Evolutionary conservation across 2,797 vertebrate species (phyloP).

Genomic region (Ctenopoma kingsleyae): DNA sequence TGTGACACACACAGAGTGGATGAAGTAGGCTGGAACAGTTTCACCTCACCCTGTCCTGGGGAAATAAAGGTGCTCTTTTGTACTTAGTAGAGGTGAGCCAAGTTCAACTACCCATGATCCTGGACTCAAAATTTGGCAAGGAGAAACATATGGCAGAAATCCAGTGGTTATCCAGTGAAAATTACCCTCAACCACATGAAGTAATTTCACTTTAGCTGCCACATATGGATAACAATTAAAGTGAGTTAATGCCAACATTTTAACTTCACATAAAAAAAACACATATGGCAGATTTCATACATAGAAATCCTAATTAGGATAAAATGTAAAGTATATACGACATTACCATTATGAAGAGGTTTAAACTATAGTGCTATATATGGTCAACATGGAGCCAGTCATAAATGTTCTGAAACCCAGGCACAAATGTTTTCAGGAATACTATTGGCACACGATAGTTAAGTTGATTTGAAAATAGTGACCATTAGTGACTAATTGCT

Average conservation of each 20-base stretch:
- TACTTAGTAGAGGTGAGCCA: not conserved
- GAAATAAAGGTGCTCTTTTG: not conserved
- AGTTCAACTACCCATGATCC: constrained; percentile 1
- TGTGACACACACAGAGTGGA: too few species aligned
- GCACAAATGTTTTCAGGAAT: too few species aligned
- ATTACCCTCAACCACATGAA: not conserved
- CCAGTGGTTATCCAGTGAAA: not conserved
- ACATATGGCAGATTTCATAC: not conserved
- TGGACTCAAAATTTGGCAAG: not conserved
- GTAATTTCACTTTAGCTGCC: not conserved
- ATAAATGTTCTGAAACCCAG: too few species aligned
- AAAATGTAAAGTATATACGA: too few species aligned
- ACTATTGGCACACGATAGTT: too few species aligned
- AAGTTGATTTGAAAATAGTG: too few species aligned
- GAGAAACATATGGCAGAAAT: too few species aligned
- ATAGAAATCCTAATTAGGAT: not conserved
- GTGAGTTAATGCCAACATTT: not conserved
- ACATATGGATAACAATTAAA: not conserved
- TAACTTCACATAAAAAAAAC: not conserved
- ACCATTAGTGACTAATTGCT: too few species aligned
- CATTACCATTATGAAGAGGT: not conserved
- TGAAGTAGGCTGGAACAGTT: too few species aligned
- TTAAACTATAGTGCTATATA: not conserved
- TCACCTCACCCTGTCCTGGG: not conserved
- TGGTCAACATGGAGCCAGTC: too few species aligned